Conservation (phyloP, 2,797 vertebrate genomes). For the Ceyx erithaca region DNA sequence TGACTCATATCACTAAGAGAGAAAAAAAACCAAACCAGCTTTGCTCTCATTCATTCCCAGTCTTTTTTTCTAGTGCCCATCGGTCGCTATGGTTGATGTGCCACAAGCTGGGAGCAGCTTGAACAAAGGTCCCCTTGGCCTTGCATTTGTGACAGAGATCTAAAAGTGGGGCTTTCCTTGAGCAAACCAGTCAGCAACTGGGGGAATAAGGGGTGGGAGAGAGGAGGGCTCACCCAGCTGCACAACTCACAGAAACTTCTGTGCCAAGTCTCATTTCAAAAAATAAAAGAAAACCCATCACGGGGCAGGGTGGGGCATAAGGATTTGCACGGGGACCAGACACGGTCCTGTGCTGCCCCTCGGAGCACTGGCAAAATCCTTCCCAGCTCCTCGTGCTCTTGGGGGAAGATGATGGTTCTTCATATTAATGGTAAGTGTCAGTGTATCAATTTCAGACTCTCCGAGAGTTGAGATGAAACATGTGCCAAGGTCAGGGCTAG, state of each 20-base stretch:
- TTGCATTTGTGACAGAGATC: neutral
- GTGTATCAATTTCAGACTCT: slow-evolving; percentile 67
- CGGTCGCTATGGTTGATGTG: accelerated
- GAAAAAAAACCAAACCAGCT: neutral
- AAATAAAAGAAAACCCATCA: neutral
- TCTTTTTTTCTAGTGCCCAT: neutral
- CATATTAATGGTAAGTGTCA: slow-evolving; percentile 67
- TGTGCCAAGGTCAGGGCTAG: slow-evolving; percentile 73
- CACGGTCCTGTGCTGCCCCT: neutral
- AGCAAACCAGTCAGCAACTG: neutral
- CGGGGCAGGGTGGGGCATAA: too few species aligned
- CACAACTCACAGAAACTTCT: neutral
- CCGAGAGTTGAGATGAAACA: slow-evolving; percentile 57
- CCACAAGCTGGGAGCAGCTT: neutral
- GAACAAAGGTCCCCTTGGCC: accelerated
- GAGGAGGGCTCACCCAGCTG: accelerated
- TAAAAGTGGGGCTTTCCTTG: accelerated
- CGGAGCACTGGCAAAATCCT: neutral
- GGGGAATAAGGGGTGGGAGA: neutral
- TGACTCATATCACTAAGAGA: neutral
- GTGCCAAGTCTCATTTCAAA: accelerated
- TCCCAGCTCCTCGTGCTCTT: neutral
- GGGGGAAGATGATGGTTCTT: slow-evolving; percentile 49
- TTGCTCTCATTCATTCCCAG: neutral
- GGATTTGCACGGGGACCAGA: neutral